phyloP scores from a whole-genome alignment of 2,888 invertebrate species.

The Anoplius nigerrimus region DNA sequence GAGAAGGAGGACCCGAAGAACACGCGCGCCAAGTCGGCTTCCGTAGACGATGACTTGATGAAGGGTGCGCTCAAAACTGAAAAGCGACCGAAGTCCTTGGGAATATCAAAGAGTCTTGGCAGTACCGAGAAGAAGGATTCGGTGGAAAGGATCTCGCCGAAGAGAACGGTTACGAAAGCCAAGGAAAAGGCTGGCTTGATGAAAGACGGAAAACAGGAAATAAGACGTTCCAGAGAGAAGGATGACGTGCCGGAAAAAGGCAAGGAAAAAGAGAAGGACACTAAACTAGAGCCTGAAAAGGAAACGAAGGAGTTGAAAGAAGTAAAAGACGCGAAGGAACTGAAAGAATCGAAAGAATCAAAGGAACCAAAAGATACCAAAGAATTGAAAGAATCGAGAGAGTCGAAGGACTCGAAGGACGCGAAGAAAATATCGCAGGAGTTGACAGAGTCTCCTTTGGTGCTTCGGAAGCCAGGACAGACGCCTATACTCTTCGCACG shows the following conservation, averaged over 20 bases:
- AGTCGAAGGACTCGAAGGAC: constrained; percentile 47
- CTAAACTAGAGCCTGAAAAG: background rate
- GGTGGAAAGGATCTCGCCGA: constrained; percentile 68
- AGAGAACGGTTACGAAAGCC: constrained; percentile 54
- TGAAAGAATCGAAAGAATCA: background rate
- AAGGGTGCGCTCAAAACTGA: constrained; percentile 63
- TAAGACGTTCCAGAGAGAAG: background rate
- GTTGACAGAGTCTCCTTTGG: constrained; percentile 81
- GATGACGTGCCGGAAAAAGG: constrained; percentile 74
- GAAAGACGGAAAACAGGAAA: constrained; percentile 24
- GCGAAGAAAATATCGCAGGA: constrained; percentile 76
- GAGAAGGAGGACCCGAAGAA: constrained; percentile 65
- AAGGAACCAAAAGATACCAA: background rate
- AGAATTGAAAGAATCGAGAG: background rate
- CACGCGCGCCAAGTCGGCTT: constrained; percentile 68
- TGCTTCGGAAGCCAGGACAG: constrained; percentile 83
- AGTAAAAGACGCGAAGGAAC: constrained; percentile 40
- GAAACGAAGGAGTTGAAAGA: background rate
- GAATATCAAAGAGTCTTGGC: constrained; percentile 71
- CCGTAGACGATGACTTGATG: constrained; percentile 70
- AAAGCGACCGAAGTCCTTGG: constrained; percentile 71
- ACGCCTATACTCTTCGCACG: constrained; percentile 88
- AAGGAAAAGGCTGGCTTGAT: constrained; percentile 34
- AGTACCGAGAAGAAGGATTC: constrained; percentile 70
- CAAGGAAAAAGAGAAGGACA: constrained; percentile 48